phyloP scores from a whole-genome alignment of 2,888 invertebrate species.

The Aradus depressus region DNA sequence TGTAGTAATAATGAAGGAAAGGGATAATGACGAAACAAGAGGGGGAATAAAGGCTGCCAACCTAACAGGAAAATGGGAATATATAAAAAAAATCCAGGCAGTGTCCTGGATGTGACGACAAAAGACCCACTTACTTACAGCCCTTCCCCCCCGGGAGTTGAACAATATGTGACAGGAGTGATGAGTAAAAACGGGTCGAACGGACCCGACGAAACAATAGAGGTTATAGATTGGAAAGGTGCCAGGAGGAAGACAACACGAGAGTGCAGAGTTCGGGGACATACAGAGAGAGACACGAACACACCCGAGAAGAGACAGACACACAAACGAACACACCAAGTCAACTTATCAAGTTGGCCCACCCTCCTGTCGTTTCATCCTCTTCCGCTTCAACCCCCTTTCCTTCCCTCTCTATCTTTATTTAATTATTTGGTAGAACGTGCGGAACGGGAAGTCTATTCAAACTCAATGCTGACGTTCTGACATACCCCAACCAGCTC shows the following conservation, averaged over 20 bases:
- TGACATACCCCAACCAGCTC: no score
- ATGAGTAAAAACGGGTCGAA: no score
- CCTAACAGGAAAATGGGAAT: not conserved
- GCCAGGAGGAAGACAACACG: constrained; percentile 13
- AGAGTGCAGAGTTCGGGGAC: constrained; percentile 5
- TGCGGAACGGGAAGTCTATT: no score
- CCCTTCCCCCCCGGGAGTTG: constrained; percentile 8
- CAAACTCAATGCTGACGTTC: no score
- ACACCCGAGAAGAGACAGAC: no score
- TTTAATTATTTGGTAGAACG: constrained; percentile 14
- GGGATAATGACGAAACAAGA: no score
- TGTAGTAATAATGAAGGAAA: no score
- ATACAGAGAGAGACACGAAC: no score
- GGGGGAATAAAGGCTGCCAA: not conserved
- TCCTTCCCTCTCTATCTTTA: constrained; percentile 6
- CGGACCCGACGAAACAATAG: constrained; percentile 11
- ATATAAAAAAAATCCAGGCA: constrained; percentile 6
- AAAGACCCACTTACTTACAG: constrained; percentile 8
- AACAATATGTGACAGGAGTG: constrained; percentile 10
- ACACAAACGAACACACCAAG: no score
- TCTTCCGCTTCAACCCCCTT: constrained; percentile 11
- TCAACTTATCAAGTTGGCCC: no score
- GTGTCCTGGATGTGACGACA: constrained; percentile 9
- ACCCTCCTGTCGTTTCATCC: no score
- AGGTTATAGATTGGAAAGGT: constrained; percentile 24